phyloP scores from a whole-genome alignment of 2,888 invertebrate species.

The Gastrophysa polygoni region DNA sequence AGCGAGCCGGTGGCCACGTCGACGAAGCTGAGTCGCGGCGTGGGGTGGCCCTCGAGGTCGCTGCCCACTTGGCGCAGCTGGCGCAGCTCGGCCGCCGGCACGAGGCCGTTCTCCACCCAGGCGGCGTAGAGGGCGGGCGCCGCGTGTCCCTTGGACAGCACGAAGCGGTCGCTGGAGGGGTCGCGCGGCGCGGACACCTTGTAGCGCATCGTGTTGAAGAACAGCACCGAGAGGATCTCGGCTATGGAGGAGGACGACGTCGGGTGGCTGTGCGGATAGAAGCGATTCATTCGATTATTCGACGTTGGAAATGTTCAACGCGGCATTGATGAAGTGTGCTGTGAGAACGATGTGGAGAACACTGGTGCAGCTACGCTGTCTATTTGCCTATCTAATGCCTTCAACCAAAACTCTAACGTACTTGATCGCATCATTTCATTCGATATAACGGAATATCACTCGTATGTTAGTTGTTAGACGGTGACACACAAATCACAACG shows the following conservation, averaged over 20 bases:
- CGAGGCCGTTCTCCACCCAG: conserved; percentile 95
- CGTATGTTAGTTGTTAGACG: no score
- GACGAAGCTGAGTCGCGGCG: conserved; percentile 93
- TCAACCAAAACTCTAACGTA: no score
- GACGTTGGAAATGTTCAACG: background rate
- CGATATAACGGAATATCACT: no score
- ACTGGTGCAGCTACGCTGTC: no score
- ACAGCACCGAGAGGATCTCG: conserved; percentile 96
- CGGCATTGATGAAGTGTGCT: no score
- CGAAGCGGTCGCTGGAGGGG: conserved; percentile 90
- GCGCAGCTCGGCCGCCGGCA: conserved; percentile 79
- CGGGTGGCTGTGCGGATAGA: conserved; percentile 94
- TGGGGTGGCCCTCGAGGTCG: conserved; percentile 98
- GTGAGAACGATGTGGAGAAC: no score
- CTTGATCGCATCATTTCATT: no score
- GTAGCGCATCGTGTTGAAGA: conserved; percentile 97
- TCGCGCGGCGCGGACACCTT: conserved; percentile 83
- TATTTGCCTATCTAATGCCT: no score
- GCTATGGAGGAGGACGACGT: conserved; percentile 98
- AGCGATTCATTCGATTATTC: no score
- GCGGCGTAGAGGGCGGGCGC: conserved; percentile 98
- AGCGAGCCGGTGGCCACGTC: conserved; percentile 99
- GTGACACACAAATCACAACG: no score
- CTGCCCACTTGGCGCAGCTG: conserved; percentile 89
- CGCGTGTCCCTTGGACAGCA: conserved; percentile 98